phyloP scores from a whole-genome alignment of 1,140 invertebrate species.

The Drosophila takahashii region DNA sequence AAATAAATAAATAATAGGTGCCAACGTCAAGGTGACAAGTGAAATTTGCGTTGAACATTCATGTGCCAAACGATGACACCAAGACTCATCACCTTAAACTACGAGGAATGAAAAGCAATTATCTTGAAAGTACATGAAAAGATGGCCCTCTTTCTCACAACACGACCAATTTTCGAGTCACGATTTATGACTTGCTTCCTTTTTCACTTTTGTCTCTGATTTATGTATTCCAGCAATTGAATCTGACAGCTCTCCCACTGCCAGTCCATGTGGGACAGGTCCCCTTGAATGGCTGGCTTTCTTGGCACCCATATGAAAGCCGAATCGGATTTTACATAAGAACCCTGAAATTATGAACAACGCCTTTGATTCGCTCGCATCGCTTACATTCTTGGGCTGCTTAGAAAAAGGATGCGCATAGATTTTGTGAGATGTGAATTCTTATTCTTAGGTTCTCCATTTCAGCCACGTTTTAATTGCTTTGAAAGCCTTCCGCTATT shows the following conservation, averaged over 20 bases:
- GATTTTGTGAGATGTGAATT: constrained; percentile 13
- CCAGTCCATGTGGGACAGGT: constrained; percentile 32
- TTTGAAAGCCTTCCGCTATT: constrained; percentile 36
- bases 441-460: constrained; percentile 1
- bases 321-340: background rate
- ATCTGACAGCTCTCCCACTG: constrained; percentile 32
- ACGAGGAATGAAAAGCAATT: background rate
- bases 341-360: constrained; percentile 21
- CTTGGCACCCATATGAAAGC: constrained; percentile 7
- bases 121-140: constrained; percentile 2
- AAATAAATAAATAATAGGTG: constrained; percentile 15
- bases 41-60: constrained; percentile 3
- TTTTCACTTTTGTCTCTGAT: constrained; percentile 14
- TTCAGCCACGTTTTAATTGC: constrained; percentile 30
- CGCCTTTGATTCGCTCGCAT: constrained; percentile 25
- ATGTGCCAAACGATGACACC: constrained; percentile 13
- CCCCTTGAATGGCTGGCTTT: background rate
- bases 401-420: constrained; percentile 34
- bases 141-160: background rate
- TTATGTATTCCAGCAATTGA: constrained; percentile 32
- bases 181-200: constrained; percentile 36
- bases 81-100: background rate
- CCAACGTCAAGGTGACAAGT: constrained; percentile 30
- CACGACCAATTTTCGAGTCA: constrained; percentile 16
- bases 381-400: constrained; percentile 13